phyloP scores from a whole-genome alignment of 2,797 vertebrate species.

The Sardinella longiceps region DNA sequence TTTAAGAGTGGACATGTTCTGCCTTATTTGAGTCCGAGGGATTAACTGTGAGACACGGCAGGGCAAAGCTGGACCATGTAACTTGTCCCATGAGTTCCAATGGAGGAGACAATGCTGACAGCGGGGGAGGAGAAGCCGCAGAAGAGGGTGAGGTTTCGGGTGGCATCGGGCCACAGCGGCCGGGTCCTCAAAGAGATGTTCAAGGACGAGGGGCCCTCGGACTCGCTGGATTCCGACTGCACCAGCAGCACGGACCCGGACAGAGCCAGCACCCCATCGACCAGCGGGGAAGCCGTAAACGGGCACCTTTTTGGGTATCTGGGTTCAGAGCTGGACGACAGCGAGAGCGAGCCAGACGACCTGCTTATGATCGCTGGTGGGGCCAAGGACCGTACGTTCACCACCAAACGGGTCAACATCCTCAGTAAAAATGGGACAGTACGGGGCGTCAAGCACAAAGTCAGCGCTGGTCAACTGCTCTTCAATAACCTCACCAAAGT shows the following conservation, averaged over 20 bases:
- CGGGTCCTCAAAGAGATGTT: conserved; percentile 95
- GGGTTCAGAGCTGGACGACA: conserved; percentile 83
- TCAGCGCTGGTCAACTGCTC: conserved; percentile 93
- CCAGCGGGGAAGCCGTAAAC: conserved; percentile 75
- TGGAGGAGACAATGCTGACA: conserved; percentile 75
- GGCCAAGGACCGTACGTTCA: conserved; percentile 83
- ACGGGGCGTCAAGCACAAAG: conserved; percentile 96
- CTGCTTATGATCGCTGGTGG: conserved; percentile 86
- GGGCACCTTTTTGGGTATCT: conserved; percentile 76
- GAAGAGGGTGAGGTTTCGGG: conserved; percentile 93
- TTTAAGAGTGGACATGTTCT: background rate
- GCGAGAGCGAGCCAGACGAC: conserved; percentile 83
- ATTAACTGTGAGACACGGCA: conserved; percentile 39
- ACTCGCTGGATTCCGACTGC: conserved; percentile 92
- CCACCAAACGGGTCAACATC: conserved; percentile 91
- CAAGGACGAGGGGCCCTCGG: conserved; percentile 80
- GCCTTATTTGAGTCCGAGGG: conserved; percentile 26
- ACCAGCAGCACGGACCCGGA: conserved; percentile 88
- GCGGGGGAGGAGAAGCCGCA: conserved; percentile 76
- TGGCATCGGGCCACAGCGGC: conserved; percentile 93
- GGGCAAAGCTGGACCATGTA: conserved; percentile 74
- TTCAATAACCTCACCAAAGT: conserved; percentile 89
- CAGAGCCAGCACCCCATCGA: conserved; percentile 79
- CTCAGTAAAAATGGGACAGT: conserved; percentile 98
- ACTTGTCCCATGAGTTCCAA: conserved; percentile 63